Evolutionary conservation across 2,888 invertebrate species (phyloP).

Genomic region (Drosophila hamatofila): DNA sequence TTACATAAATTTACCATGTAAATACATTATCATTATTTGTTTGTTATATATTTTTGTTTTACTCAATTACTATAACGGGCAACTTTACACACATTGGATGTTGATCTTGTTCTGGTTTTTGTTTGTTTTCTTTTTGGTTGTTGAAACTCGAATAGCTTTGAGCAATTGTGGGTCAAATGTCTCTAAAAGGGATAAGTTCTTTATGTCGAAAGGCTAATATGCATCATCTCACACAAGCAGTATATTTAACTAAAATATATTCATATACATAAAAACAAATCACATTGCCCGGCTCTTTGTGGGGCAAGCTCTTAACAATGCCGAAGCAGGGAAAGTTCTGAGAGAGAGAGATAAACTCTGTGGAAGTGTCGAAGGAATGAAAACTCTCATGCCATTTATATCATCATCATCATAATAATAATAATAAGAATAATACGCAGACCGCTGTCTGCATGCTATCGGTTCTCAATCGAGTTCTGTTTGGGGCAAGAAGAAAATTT

Average conservation of each 20-base stretch:
- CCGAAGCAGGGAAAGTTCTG: slow-evolving; percentile 53
- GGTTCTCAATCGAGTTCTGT: slow-evolving; percentile 45
- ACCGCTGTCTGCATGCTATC: slow-evolving; percentile 4
- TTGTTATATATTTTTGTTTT: slow-evolving; percentile 24
- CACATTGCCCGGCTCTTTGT: slow-evolving; percentile 24
- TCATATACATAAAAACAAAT: slow-evolving; percentile 21
- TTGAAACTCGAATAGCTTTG: slow-evolving; percentile 71
- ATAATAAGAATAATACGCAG: slow-evolving; percentile 12
- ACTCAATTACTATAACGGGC: slow-evolving; percentile 65
- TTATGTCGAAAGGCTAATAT: slow-evolving; percentile 65
- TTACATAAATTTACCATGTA: slow-evolving; percentile 57
- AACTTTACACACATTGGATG: slow-evolving; percentile 65
- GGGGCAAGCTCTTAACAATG: slow-evolving; percentile 20
- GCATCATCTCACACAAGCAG: slow-evolving; percentile 20
- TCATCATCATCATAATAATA: slow-evolving; percentile 6
- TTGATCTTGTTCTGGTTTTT: slow-evolving; percentile 30
- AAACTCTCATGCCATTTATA: slow-evolving; percentile 48
- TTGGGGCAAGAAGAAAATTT: slow-evolving; percentile 81
- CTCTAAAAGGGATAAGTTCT: slow-evolving; percentile 73
- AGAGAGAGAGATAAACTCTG: slow-evolving; percentile 31
- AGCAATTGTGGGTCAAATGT: slow-evolving; percentile 64
- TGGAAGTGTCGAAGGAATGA: slow-evolving; percentile 43
- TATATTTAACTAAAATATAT: slow-evolving; percentile 56
- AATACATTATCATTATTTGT: slow-evolving; percentile 30
- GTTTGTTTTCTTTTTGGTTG: slow-evolving; percentile 29